Evolutionary conservation across 2,888 invertebrate genomes (phyloP).

Genomic region (Folsomia manolachei): DNA sequence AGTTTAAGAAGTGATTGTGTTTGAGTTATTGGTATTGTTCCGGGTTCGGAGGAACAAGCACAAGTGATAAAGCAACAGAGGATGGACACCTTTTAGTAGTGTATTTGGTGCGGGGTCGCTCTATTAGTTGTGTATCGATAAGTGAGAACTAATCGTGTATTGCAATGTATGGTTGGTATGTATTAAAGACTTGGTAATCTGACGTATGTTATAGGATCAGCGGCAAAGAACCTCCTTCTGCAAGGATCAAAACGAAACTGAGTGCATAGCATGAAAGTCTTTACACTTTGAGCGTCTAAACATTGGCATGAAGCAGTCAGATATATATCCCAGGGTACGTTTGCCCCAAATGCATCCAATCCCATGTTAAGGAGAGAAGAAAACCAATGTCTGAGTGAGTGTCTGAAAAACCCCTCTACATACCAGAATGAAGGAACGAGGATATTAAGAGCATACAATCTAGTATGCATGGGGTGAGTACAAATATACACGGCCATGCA

Average conservation of each 20-base stretch:
- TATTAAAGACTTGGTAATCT: not conserved
- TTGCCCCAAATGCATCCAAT: slow-evolving; percentile 15
- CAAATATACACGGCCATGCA: not conserved
- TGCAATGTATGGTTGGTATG: not conserved
- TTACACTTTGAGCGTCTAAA: slow-evolving; percentile 19
- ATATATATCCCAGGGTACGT: slow-evolving; percentile 21
- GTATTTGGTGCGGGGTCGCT: not conserved
- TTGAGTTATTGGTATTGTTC: not conserved
- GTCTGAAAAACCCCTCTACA: not conserved
- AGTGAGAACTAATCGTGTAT: not conserved
- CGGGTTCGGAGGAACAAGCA: not conserved
- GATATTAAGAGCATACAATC: too few relatives aligned
- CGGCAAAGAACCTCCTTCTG: slow-evolving; percentile 32
- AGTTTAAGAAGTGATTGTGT: not conserved
- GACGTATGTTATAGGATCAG: slow-evolving; percentile 2
- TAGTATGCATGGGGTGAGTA: too few relatives aligned
- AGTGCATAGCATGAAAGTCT: slow-evolving; percentile 22
- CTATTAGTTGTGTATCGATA: not conserved
- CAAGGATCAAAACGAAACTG: slow-evolving; percentile 29
- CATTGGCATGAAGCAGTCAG: not conserved
- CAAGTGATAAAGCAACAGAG: not conserved
- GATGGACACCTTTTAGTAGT: not conserved
- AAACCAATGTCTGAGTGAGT: not conserved
- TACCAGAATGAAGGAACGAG: not conserved
- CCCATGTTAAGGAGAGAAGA: not conserved